These are phyloP conservation scores for Ashinkailepas kermadecensis DNA, from an alignment of 2,888 invertebrate genomes.

Conservation along the genomic window DNA sequence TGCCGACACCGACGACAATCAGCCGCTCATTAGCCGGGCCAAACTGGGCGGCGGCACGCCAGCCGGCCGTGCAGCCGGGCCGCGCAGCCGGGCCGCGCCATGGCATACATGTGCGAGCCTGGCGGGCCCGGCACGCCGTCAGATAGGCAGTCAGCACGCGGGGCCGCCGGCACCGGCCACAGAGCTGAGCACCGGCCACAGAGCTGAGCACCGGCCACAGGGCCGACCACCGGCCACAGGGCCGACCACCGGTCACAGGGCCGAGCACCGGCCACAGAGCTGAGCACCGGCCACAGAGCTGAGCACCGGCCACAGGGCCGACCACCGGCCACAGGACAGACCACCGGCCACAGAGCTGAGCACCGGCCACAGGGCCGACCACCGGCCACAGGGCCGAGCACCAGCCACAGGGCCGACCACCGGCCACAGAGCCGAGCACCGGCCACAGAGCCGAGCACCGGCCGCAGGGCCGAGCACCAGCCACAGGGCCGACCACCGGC, in stretches of 20 bases:
- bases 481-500: no score
- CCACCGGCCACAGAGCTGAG: no score
- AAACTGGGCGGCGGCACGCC: background rate
- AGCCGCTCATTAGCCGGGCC: background rate
- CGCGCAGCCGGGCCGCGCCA: background rate
- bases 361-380: no score
- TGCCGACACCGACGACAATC: background rate
- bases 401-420: no score
- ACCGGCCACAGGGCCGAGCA: no score
- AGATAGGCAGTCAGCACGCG: constrained; percentile 13
- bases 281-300: no score
- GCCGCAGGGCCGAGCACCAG: no score
- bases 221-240: background rate
- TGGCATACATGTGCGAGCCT: background rate
- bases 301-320: no score
- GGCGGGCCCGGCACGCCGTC: background rate
- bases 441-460: no score
- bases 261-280: no score
- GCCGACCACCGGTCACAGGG: background rate
- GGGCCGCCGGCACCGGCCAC: background rate
- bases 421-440: no score
- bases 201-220: background rate
- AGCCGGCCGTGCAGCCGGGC: background rate
- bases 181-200: background rate
- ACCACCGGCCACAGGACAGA: no score